These are phyloP conservation scores for Petrocephalus microphthalmus DNA, from an alignment of 2,113 vertebrate species.

Conservation along the genomic window DNA sequence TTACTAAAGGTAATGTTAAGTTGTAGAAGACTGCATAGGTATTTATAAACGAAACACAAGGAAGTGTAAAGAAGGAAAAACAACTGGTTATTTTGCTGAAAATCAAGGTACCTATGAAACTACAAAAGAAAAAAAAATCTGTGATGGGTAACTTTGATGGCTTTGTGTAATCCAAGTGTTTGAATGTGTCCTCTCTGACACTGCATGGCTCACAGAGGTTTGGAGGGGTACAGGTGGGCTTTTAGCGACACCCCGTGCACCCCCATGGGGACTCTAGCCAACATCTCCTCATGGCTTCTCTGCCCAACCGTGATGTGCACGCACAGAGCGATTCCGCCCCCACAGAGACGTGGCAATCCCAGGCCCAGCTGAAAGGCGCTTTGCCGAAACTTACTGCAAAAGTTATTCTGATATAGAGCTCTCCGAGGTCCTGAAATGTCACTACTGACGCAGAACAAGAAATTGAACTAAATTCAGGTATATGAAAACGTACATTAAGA, in stretches of 20 bases:
- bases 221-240: background rate
- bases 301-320: background rate
- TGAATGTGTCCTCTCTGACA: background rate
- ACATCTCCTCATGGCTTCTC: background rate
- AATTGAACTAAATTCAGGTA: background rate
- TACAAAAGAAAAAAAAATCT: background rate
- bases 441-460: background rate
- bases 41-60: background rate
- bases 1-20: background rate
- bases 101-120: background rate
- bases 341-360: background rate
- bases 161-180: background rate
- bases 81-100: background rate
- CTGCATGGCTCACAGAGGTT: background rate
- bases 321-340: background rate
- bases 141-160: background rate
- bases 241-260: background rate
- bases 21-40: background rate
- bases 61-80: background rate
- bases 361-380: background rate
- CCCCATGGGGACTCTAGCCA: background rate
- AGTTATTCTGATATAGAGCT: background rate
- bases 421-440: slow-evolving; percentile 5
- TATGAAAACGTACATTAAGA: background rate
- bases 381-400: background rate